phyloP scores from a whole-genome alignment of 2,113 vertebrate species.

The Trichechus manatus region DNA sequence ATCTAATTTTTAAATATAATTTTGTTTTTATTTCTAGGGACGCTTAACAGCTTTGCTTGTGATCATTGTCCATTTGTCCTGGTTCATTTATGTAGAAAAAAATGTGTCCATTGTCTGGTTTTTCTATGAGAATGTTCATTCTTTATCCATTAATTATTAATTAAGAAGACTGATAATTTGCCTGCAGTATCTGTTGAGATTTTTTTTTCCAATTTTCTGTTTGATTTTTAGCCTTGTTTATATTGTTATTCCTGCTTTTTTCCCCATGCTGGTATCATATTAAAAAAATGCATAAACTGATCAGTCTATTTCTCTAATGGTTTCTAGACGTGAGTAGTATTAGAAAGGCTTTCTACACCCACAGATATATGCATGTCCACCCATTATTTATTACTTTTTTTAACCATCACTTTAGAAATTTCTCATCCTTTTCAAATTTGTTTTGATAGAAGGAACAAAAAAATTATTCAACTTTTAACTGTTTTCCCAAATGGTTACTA shows the following conservation, averaged over 20 bases:
- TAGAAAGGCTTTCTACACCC: not conserved
- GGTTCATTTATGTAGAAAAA: not conserved
- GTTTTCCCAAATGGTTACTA: not conserved
- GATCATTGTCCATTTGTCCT: not conserved
- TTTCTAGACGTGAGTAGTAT: not conserved
- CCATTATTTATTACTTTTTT: not conserved
- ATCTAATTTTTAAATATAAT: not conserved
- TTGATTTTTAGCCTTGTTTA: not conserved
- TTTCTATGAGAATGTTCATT: not conserved
- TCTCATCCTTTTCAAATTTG: not conserved
- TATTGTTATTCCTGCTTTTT: not conserved
- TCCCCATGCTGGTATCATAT: not conserved
- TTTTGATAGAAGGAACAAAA: not conserved
- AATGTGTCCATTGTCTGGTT: not conserved
- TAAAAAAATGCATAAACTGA: not conserved
- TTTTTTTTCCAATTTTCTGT: not conserved
- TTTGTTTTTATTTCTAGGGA: not conserved
- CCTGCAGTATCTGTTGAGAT: not conserved
- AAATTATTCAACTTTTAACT: not conserved
- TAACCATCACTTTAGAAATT: not conserved
- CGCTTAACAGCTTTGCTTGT: not conserved
- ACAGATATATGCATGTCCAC: not conserved
- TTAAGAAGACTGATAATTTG: not conserved
- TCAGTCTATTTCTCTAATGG: not conserved
- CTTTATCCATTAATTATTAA: not conserved